A percentile compares a stretch with the other conserved stretches of the same genome.
phyloP scores from a whole-genome alignment of 64 coral and sea anemone species.

The Acropora yongei region DNA sequence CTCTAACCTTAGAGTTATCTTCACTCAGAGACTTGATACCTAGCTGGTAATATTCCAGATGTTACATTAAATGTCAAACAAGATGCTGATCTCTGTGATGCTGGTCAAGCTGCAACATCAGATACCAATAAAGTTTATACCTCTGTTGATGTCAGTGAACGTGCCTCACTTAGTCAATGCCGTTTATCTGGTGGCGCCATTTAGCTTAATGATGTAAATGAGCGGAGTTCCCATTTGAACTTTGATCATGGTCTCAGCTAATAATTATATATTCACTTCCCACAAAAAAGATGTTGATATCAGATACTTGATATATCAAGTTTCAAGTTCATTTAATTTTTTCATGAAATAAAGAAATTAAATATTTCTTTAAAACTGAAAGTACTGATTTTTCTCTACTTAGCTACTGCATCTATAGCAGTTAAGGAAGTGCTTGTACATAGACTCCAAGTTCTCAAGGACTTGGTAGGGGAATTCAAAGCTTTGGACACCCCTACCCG shows the following conservation, averaged over 20 bases:
- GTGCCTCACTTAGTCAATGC: slow-evolving; percentile 47
- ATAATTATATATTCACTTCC: slow-evolving; percentile 39
- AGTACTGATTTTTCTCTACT: slow-evolving; percentile 27
- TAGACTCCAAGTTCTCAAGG: slow-evolving; percentile 64
- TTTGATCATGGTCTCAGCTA: slow-evolving; percentile 66
- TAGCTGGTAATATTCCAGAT: slow-evolving; percentile 39
- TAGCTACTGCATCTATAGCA: slow-evolving; percentile 38
- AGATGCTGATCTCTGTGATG: background rate
- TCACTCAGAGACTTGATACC: too few relatives aligned
- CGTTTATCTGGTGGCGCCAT: slow-evolving; percentile 59
- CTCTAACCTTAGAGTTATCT: too few relatives aligned
- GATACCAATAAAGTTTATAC: slow-evolving; percentile 58
- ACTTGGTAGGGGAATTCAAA: slow-evolving; percentile 58
- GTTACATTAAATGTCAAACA: slow-evolving; percentile 60
- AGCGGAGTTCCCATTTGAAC: slow-evolving; percentile 1
- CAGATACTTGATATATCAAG: slow-evolving; percentile 19
- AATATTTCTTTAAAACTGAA: slow-evolving; percentile 52
- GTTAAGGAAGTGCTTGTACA: slow-evolving; percentile 58
- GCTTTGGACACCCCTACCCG: slow-evolving; percentile 52
- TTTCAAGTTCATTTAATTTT: slow-evolving; percentile 11
- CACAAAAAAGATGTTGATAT: slow-evolving; percentile 40
- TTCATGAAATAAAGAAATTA: slow-evolving; percentile 18
- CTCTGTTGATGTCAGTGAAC: slow-evolving; percentile 71
- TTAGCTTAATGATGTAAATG: slow-evolving; percentile 51
- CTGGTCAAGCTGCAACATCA: slow-evolving; percentile 55